Evolutionary conservation across 2,888 invertebrate species (phyloP).

Genomic region (Tiliacea citrago): DNA sequence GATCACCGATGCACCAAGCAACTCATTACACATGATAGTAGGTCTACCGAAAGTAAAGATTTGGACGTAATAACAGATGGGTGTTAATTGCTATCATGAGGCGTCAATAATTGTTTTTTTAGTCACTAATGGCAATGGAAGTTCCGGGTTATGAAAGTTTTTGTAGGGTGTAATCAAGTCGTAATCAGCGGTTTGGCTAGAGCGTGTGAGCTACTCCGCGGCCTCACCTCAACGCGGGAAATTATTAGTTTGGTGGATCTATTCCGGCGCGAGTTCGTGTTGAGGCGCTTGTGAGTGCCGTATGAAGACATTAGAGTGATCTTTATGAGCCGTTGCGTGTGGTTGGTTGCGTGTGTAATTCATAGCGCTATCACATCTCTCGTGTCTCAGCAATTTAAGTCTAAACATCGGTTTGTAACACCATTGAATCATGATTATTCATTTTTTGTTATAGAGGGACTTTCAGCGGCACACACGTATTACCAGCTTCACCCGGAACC

Average conservation of each 20-base stretch:
- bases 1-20: constrained; percentile 68
- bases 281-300: constrained; percentile 76
- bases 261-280: constrained; percentile 79
- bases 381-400: constrained; percentile 82
- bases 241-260: constrained; percentile 85
- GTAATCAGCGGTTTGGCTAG: constrained; percentile 87
- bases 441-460: constrained; percentile 69
- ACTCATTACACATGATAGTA: constrained; percentile 83
- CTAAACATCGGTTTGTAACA: constrained; percentile 75
- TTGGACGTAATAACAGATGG: constrained; percentile 87
- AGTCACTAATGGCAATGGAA: constrained; percentile 86
- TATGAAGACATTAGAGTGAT: constrained; percentile 89
- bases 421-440: constrained; percentile 73
- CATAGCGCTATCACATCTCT: constrained; percentile 82
- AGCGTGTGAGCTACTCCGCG: constrained; percentile 86
- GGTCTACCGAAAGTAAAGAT: constrained; percentile 85
- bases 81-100: constrained; percentile 90
- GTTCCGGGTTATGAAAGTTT: constrained; percentile 89
- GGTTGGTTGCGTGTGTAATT: constrained; percentile 82
- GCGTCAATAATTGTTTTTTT: constrained; percentile 89
- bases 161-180: constrained; percentile 88
- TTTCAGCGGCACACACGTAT: constrained; percentile 54
- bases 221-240: constrained; percentile 77
- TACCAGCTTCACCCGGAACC: constrained; percentile 51
- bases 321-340: constrained; percentile 87